Evolutionary conservation across 2,797 vertebrate species (phyloP), one percentile per base, ranked within the genome.

Genomic region (Melanotaenia nigrans): DNA sequence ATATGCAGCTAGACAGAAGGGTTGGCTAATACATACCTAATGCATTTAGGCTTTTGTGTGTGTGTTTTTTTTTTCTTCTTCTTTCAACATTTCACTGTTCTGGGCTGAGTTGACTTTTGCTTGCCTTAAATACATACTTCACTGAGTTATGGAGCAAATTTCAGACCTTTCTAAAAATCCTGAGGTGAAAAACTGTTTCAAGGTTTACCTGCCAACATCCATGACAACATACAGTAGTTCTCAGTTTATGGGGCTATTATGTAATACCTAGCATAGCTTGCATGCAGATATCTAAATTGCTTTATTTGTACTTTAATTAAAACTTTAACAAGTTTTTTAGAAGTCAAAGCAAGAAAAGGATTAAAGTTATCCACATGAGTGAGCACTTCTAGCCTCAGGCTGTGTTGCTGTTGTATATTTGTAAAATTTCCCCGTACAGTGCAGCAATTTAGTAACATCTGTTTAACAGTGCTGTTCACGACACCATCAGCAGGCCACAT

Each of bases 401-500:
- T 58, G 53, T 49, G 49, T 36, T 65, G 18, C 32, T 56, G 35
- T 25, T 30, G 33, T 4, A 8, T 63, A 49, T 28, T n/a, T 38
- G 56, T 68, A 28, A 8, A 68, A 73, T 47, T 68, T 61, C 28
- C 42, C 30, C 59, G 62, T 60, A 71, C 40, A 6, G 40, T 11
- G 35, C 64, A 66, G 70, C 20, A 38, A 30, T 65, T 33, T 14
- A 20, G 38, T 22, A 32, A 49, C 61, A 54, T 55, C 33, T 36
- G 36, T 72, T 61, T 24, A 64, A 49, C 63, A 55, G 14, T n/a
- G 70, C 40, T 59, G 25, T 71, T 30, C 28, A 16, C 51, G 47
- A 61, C 71, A 61, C 54, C 71, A 35, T 66, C 61, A 71, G 65
- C 64, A 73, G 68, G 65, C 67, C 5, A 10, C 11, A 22, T 61